Percentiles rank a stretch among this genome's conserved stretches.
These are phyloP conservation scores for Arothron firmamentum DNA, from an alignment of 2,113 vertebrate species.

Conservation along the genomic window DNA sequence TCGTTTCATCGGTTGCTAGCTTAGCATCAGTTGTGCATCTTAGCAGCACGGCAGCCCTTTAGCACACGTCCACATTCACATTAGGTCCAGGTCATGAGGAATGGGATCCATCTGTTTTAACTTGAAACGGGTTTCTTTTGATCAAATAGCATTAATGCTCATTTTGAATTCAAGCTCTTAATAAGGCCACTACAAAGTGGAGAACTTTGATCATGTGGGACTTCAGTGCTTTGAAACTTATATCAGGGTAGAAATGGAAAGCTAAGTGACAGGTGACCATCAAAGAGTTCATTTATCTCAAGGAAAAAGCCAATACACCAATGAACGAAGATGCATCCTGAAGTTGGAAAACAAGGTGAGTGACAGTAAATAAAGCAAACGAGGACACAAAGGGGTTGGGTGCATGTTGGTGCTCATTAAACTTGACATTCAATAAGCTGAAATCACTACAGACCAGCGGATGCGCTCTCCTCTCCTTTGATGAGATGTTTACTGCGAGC, in stretches of 20 bases:
- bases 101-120: not conserved
- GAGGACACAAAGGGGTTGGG: not conserved
- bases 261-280: not conserved
- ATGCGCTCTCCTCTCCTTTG: constrained; percentile 8
- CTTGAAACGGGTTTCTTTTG: no score
- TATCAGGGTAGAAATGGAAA: no score
- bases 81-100: no score
- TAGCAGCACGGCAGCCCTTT: no score
- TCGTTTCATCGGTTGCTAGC: no score
- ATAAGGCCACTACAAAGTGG: no score
- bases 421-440: constrained; percentile 15
- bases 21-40: no score
- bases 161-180: no score
- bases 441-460: constrained; percentile 19
- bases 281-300: not conserved
- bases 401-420: constrained; percentile 13
- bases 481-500: constrained; percentile 34
- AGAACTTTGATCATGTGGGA: not conserved
- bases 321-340: not conserved
- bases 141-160: no score
- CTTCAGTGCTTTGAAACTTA: not conserved
- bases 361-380: not conserved
- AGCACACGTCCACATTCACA: no score
- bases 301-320: not conserved
- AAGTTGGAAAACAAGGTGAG: not conserved